Conservation (phyloP, 2,888 invertebrate genomes). For the Entomobrya multifasciata region DNA sequence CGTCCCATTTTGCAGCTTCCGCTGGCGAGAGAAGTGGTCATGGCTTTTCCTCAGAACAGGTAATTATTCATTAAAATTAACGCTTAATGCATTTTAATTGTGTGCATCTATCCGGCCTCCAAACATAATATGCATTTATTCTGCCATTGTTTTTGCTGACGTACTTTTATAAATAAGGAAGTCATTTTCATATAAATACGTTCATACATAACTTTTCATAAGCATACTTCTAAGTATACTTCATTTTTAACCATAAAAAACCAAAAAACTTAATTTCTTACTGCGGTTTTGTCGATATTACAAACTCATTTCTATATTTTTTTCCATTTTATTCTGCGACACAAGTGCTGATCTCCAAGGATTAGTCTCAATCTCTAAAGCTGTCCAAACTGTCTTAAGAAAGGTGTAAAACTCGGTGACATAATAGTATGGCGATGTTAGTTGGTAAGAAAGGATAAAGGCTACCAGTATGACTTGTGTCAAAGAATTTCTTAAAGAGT, state of each 20-base stretch:
- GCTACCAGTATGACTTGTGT: background rate
- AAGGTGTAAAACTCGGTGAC: constrained; percentile 38
- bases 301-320: too few relatives aligned
- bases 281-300: constrained; percentile 49
- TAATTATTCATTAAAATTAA: constrained; percentile 30
- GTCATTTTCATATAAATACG: too few relatives aligned
- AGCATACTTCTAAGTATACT: background rate
- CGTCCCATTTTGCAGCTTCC: constrained; percentile 44
- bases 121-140: too few relatives aligned
- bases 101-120: too few relatives aligned
- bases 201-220: too few relatives aligned
- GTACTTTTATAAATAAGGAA: too few relatives aligned
- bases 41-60: constrained; percentile 56
- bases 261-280: background rate
- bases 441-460: background rate
- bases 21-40: constrained; percentile 47
- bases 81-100: too few relatives aligned
- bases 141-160: too few relatives aligned
- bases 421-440: too few relatives aligned
- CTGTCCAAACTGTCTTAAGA: constrained; percentile 65
- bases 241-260: background rate
- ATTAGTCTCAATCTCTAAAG: constrained; percentile 64
- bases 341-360: constrained; percentile 56
- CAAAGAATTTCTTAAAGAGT: background rate
- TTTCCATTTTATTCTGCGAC: constrained; percentile 23